Base-by-base conservation (phyloP, 2,888 invertebrate species). In the Diplazon laetatorius region DNA sequence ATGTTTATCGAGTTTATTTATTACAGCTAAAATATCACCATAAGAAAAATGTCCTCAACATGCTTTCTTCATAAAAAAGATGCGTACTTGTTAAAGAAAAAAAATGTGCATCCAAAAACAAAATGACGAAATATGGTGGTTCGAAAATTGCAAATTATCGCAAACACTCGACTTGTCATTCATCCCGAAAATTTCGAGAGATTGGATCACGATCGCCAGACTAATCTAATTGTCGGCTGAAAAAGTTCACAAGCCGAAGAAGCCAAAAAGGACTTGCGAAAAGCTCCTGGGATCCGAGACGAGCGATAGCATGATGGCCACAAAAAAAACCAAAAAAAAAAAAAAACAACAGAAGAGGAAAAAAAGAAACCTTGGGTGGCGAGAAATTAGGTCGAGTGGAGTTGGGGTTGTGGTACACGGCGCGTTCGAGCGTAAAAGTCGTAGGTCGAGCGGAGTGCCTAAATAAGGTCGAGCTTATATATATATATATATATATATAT, bases 391-490 rank as follows among this genome's bases (percentile, higher is more conserved):
- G 78, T 80, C 75, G 78, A 80, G 78, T 75, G 72, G 68, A 66
- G 66, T 80, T 79, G 55, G 71, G 62, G 63, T 5, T 55, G 37
- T 59, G 37, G 62, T 76, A 44, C 48, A 46, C n/a, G n/a, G n/a
- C n/a, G 57, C 42, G 77, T 46, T 50, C 52, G 60, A 68, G 60
- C 77, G 66, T 66, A 52, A 69, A 65, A 69, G 66, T 69, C 70
- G 63, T 69, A 73, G 59, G 42, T 73, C 46, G 70, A 80, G 71
- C 66, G 59, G 71, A 75, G 71, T 59, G 75, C 71, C 74, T 78
- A 66, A 78, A 80, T 75, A 80, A 80, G 75, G 72, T 78, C 72
- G 80, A 77, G 77, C 75, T 78, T 75, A 79, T 72, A 69, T 71
- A 52, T 62, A 42, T 12, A 3, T 42, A 18, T 37, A 12, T 20